Base-by-base conservation (phyloP, 2,888 invertebrate genomes). In the Ornithoptera priamus region DNA sequence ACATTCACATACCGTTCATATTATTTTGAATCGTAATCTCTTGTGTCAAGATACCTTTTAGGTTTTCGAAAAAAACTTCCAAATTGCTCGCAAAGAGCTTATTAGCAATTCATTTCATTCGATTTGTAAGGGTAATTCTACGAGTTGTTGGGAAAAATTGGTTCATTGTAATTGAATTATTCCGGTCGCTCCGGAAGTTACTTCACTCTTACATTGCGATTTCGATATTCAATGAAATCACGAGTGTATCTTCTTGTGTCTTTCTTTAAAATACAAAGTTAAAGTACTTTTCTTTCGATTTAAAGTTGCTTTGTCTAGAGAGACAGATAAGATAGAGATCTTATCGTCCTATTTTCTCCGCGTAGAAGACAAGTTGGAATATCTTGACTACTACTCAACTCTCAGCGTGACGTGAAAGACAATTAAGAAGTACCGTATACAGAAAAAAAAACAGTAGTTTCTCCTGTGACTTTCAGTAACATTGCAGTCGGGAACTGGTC, bases 81-180 rank as follows among this genome's bases (percentile, higher is more conserved):
- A 57, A 65, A 65, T 56, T 57, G 30, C 57, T 65, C 18, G n/a
- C 39, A 57, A 53, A 57, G 12, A 56, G 22, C 46, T 65, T 65
- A 65, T 65, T 57, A 57, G 56, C 36, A 36, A 56, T 57, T 46
- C 53, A 30, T 65, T 65, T 53, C 57, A 39, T 30, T 57, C 57
- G 64, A 65, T 65, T 57, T 65, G 64, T 57, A 39, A 57, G 64
- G 57, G 64, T 65, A 57, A 65, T 65, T 56, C 39, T 39, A 65
- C n/a, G 57, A 57, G 53, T 65, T 62, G 24, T 20, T 62, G 22
- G 39, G 22, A 50, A 62, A 57, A 62, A 62, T 67, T 62, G 64
- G 53, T 63, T 22, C 64, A 65, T 56, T 30, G 61, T 67, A 67
- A 67, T 67, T 67, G 67, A 62, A 62, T 67, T 62, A 57, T 67